These are phyloP conservation scores for Fratercula arctica DNA, from an alignment of 2,797 vertebrate species.

Conservation along the genomic window DNA sequence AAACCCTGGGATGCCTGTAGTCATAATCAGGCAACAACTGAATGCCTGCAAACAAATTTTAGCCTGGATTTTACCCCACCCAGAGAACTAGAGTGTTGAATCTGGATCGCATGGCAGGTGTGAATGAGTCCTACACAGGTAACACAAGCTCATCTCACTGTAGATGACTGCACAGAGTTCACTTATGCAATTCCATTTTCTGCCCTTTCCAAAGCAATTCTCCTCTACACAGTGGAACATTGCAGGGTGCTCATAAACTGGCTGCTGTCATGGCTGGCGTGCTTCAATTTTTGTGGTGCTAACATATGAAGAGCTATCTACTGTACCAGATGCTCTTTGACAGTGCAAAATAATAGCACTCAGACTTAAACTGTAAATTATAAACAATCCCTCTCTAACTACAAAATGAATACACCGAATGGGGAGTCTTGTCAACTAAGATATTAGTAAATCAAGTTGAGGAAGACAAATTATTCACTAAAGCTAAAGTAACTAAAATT, in stretches of 20 bases:
- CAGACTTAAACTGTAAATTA: conserved; percentile 71
- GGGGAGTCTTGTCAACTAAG: conserved; percentile 64
- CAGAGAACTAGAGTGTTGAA: not conserved
- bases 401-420: conserved; percentile 66
- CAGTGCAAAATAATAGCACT: conserved; percentile 62
- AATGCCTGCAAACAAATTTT: not conserved
- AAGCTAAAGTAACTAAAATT: conserved; percentile 62
- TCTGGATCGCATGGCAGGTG: not conserved
- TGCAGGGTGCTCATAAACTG: not conserved
- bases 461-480: conserved; percentile 70
- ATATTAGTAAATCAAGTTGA: conserved; percentile 70
- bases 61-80: not conserved
- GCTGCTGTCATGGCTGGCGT: not conserved
- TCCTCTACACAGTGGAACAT: not conserved
- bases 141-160: not conserved
- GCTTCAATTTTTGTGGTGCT: conserved; percentile 13
- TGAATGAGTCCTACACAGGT: not conserved
- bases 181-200: not conserved
- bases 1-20: not conserved
- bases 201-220: not conserved
- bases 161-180: not conserved
- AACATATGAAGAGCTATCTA: conserved; percentile 29
- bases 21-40: not conserved
- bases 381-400: conserved; percentile 70
- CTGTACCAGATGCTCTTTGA: conserved; percentile 69